Evolutionary conservation across 2,888 invertebrate genomes (phyloP).

Genomic region (Trileptium ribeirensis): DNA sequence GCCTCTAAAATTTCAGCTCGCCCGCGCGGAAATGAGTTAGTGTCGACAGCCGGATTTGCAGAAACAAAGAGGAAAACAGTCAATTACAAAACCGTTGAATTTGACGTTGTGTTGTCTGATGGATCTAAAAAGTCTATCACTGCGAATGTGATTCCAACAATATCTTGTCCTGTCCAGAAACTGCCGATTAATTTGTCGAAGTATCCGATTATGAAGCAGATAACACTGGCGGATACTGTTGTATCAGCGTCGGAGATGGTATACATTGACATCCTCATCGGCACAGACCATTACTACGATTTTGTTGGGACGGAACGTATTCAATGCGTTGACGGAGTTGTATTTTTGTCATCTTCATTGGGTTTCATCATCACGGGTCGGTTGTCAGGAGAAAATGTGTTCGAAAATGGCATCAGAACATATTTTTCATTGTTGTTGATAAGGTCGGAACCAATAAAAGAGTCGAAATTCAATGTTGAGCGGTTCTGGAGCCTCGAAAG

Average conservation of each 20-base stretch:
- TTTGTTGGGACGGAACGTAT: not conserved
- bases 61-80: not conserved
- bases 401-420: not conserved
- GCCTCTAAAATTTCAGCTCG: not conserved
- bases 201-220: not conserved
- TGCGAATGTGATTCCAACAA: not conserved
- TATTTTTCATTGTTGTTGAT: too few relatives aligned
- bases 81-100: not conserved
- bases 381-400: not conserved
- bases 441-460: not conserved
- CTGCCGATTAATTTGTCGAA: not conserved
- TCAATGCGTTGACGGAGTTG: not conserved
- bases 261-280: not conserved
- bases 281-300: slow-evolving; percentile 1
- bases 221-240: not conserved
- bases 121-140: not conserved
- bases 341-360: not conserved
- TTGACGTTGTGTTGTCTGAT: not conserved
- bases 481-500: not conserved
- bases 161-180: not conserved
- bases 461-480: not conserved
- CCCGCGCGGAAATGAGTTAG: not conserved
- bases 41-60: not conserved
- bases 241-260: not conserved
- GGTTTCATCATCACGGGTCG: not conserved